Evolutionary conservation across 2,797 vertebrate species (phyloP).

Genomic region (Propithecus perrieri): DNA sequence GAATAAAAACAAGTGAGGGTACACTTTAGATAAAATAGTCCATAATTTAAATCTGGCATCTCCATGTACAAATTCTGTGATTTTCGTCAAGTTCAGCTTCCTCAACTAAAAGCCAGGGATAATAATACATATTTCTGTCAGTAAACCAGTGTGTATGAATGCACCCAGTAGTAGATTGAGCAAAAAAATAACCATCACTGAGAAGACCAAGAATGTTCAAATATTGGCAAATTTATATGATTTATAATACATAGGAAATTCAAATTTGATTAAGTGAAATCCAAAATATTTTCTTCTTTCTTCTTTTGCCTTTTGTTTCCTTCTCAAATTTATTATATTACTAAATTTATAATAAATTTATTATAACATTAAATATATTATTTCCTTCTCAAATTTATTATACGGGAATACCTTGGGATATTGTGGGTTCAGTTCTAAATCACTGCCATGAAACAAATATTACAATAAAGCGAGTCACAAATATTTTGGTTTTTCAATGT

Average conservation of each 20-base stretch:
- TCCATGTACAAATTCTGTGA: not conserved
- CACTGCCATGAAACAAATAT: not conserved
- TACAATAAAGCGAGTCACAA: not conserved
- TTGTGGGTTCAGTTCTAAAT: not conserved
- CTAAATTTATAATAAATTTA: no score
- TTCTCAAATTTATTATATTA: not conserved
- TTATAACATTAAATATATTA: no score
- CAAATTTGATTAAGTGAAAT: slow-evolving; percentile 10
- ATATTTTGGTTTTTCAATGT: not conserved
- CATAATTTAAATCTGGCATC: not conserved
- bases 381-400: not conserved
- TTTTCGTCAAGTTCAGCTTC: not conserved
- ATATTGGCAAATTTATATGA: not conserved
- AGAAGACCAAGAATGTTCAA: not conserved
- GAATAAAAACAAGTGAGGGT: not conserved
- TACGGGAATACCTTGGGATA: not conserved
- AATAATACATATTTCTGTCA: not conserved
- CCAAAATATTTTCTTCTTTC: not conserved
- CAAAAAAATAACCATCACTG: not conserved
- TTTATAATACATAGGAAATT: not conserved
- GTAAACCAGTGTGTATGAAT: not conserved
- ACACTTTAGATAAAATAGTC: not conserved
- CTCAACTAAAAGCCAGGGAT: not conserved
- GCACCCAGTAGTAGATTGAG: not conserved
- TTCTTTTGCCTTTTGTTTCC: not conserved